Conservation (phyloP, 1,140 invertebrate species). For the Agrilus planipennis region DNA sequence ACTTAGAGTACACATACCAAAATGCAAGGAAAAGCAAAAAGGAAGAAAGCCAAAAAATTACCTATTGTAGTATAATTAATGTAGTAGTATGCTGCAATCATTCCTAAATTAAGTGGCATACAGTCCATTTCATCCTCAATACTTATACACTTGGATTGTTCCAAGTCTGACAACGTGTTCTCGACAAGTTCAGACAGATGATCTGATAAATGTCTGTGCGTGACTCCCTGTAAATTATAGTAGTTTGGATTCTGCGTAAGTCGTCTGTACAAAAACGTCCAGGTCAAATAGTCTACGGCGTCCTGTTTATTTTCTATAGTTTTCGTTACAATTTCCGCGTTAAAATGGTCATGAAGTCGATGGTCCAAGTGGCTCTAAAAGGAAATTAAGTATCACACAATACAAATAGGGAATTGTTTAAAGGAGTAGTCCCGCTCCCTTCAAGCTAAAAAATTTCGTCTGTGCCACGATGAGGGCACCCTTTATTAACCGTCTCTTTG, state of each 20-base stretch:
- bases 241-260: conserved; percentile 99
- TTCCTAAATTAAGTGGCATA: conserved; percentile 91
- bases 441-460: no score
- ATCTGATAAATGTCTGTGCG: conserved; percentile 94
- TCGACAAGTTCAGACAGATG: conserved; percentile 98
- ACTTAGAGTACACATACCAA: no score
- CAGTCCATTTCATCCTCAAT: conserved; percentile 98
- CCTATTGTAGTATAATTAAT: conserved; percentile 99
- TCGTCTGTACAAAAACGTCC: conserved; percentile 95
- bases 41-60: no score
- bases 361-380: conserved; percentile 86
- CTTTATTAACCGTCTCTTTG: no score
- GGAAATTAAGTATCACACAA: no score
- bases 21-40: no score
- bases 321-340: conserved; percentile 98
- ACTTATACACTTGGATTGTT: conserved; percentile 96
- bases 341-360: conserved; percentile 96
- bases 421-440: no score
- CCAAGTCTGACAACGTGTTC: conserved; percentile 86
- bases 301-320: conserved; percentile 99
- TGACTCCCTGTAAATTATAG: conserved; percentile 94
- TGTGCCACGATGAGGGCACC: no score
- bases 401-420: no score
- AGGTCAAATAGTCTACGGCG: conserved; percentile 98
- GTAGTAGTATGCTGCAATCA: conserved; percentile 99